Base-by-base conservation (phyloP, 2,113 vertebrate genomes). In the Amphiprion ocellaris region DNA sequence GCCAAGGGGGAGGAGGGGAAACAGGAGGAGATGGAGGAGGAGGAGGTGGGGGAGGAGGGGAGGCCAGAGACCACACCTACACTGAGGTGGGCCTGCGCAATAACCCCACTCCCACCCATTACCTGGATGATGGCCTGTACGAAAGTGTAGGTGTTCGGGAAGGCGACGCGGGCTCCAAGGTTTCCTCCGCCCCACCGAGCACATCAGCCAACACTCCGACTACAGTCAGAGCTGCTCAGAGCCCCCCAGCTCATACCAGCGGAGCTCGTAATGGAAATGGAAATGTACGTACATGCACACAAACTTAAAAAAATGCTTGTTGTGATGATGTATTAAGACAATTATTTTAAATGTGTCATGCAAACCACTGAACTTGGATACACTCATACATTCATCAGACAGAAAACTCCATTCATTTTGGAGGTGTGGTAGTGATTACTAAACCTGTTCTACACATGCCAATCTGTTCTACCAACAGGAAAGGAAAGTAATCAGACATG, bases 91-190 rank as follows among this genome's bases (percentile, higher is more conserved):
- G 92, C 30, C 52, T 91, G 26, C 89, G 91, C 41, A 85, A 89
- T 70, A 93, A 91, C 77, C 84, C 92, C 12, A 90, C 89, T 1
- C 87, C 91, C 0, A 79, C 69, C 53, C 92, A 89, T 24, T 84
- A 80, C 67, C 83, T 87, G 56, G 94, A 95, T 2, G 94, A 95
- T 7, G 93, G 92, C 39, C 83, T 95, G 59, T 95, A 95, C 16
- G 95, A 95, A 86, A 94, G 77, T 0, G 95, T 95, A 4, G 92
- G 92, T 8, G 86, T 95, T 15, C 87, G 89, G 24, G 90, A 92
- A 39, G 33, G 69, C 7, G 91, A 85, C 7, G 19, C 71, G 0
- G 84, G 77, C 8, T 62, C 85, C 16, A 92, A 88, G 54, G 76
- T 79, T 0, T 72, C 86, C 2, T 56, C 89, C 2, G 79, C 85